Conservation (phyloP, 2,888 invertebrate species). For the Phengaris alcon region DNA sequence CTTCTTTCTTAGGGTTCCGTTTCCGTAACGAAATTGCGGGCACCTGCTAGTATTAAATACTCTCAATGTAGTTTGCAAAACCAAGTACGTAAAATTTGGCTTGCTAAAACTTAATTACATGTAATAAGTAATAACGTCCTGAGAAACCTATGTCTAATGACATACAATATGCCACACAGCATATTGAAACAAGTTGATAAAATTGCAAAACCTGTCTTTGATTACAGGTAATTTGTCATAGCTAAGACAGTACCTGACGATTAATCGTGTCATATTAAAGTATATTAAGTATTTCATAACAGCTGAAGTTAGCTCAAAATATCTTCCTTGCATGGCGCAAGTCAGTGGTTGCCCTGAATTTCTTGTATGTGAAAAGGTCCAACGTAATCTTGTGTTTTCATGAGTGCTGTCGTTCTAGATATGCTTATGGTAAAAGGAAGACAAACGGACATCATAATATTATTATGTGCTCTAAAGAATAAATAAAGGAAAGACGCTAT, state of each 20-base stretch:
- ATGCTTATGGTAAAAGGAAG: neutral
- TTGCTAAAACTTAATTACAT: neutral
- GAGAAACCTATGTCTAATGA: neutral
- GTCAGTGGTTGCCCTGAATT: constrained; percentile 4
- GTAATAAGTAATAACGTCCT: neutral
- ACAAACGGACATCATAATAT: neutral
- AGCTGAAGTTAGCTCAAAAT: neutral
- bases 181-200: constrained; percentile 11
- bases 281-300: constrained; percentile 14
- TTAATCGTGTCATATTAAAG: neutral
- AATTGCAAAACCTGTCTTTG: neutral
- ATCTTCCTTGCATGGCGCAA: constrained; percentile 16
- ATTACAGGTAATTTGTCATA: constrained; percentile 1
- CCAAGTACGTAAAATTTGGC: neutral
- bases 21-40: too few species aligned
- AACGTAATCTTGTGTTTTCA: constrained; percentile 5
- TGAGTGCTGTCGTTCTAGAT: neutral
- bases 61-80: neutral
- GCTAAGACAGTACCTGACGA: neutral
- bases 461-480: neutral
- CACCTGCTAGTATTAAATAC: too few species aligned
- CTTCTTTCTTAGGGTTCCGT: too few species aligned
- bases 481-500: too few species aligned
- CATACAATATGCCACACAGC: neutral
- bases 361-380: constrained; percentile 22